Evolutionary conservation across 1,140 invertebrate species (phyloP).

Genomic region (Araneus ventricosus): DNA sequence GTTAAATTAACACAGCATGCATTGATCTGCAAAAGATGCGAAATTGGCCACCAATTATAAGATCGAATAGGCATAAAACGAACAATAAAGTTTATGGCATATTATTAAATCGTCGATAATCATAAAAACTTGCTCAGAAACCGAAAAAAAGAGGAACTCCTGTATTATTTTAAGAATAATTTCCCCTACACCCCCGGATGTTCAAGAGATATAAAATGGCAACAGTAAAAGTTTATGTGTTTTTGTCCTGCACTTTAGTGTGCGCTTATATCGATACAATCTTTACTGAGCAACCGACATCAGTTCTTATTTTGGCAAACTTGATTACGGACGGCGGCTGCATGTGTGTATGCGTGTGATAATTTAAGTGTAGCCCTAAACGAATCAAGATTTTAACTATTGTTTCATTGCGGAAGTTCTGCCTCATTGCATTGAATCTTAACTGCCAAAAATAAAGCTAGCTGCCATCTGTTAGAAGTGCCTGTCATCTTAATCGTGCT

Average conservation of each 20-base stretch:
- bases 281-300: constrained; percentile 9
- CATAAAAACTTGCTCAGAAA: constrained; percentile 50
- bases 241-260: constrained; percentile 35
- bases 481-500: background rate
- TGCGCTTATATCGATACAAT: constrained; percentile 53
- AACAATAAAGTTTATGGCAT: constrained; percentile 53
- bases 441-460: background rate
- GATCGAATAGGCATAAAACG: constrained; percentile 49
- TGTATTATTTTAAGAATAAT: constrained; percentile 41
- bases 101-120: constrained; percentile 61
- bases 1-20: constrained; percentile 59
- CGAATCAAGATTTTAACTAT: background rate
- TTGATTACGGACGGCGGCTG: constrained; percentile 40
- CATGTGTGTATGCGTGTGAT: background rate
- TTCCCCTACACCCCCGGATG: constrained; percentile 42
- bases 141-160: constrained; percentile 21
- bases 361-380: constrained; percentile 20
- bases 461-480: background rate
- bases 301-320: constrained; percentile 34
- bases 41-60: constrained; percentile 52
- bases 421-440: background rate
- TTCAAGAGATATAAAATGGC: constrained; percentile 51
- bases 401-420: constrained; percentile 6
- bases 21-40: constrained; percentile 25
- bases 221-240: constrained; percentile 64